Evolutionary conservation across 2,797 vertebrate species (phyloP).

Genomic region (Serranus cabrilla): DNA sequence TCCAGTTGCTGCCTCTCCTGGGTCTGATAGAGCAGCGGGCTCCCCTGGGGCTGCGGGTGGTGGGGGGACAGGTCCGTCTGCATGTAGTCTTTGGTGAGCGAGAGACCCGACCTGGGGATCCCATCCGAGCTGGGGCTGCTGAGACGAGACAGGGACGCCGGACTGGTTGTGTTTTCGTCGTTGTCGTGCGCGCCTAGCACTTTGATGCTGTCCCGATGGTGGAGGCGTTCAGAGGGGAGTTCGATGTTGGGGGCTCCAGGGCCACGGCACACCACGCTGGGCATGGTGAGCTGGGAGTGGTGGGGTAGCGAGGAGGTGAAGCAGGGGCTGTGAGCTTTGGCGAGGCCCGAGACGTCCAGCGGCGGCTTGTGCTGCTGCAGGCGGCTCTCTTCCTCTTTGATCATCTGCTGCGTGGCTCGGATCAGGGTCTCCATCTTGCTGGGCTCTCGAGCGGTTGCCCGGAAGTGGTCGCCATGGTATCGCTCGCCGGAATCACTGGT

Average conservation of each 20-base stretch:
- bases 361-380: conserved; percentile 90
- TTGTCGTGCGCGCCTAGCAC: conserved; percentile 88
- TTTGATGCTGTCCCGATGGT: conserved; percentile 88
- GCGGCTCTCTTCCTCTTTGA: conserved; percentile 96
- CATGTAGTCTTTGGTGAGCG: conserved; percentile 91
- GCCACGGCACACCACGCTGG: conserved; percentile 89
- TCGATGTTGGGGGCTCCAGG: conserved; percentile 82
- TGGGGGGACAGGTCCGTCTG: conserved; percentile 91
- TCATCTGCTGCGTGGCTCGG: conserved; percentile 96
- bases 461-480: conserved; percentile 91
- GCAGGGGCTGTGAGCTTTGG: conserved; percentile 91
- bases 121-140: conserved; percentile 94
- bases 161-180: conserved; percentile 89
- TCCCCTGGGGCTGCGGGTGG: conserved; percentile 87
- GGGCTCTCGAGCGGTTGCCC: conserved; percentile 91
- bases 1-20: conserved; percentile 92
- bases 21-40: conserved; percentile 90
- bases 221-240: conserved; percentile 89
- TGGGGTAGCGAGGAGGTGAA: conserved; percentile 86
- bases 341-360: conserved; percentile 88
- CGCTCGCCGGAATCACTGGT: conserved; percentile 94
- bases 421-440: conserved; percentile 97
- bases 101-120: conserved; percentile 86
- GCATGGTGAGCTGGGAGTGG: conserved; percentile 88
- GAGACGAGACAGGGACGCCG: conserved; percentile 90